Evolutionary conservation across 2,113 vertebrate genomes (phyloP).

Genomic region (Mirza zaza): DNA sequence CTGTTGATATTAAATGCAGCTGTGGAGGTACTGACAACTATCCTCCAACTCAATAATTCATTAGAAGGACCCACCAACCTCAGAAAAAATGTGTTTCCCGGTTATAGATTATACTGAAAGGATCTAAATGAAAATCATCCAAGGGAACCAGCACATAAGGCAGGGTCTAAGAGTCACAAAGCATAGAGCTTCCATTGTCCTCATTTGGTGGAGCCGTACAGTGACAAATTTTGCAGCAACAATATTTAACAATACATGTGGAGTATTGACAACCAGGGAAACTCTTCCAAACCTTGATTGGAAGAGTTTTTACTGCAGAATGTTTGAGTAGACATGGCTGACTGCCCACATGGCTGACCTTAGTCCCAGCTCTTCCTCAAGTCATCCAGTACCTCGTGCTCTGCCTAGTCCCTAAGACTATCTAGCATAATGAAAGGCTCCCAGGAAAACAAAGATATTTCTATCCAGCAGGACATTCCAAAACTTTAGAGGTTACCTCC

Average conservation of each 20-base stretch:
- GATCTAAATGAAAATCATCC: background rate
- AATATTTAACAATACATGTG: background rate
- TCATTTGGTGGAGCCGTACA: no score
- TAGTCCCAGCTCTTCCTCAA: background rate
- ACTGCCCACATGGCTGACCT: background rate
- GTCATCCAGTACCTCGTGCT: no score
- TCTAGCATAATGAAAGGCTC: background rate
- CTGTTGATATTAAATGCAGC: background rate
- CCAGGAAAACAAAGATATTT: background rate
- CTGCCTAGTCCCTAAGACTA: no score
- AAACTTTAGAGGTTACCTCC: background rate
- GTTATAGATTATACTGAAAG: background rate
- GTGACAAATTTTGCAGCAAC: background rate
- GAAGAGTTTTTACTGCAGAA: background rate
- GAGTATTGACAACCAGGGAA: background rate
- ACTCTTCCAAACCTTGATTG: background rate
- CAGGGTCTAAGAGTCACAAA: background rate
- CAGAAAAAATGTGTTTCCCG: background rate
- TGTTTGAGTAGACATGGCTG: background rate
- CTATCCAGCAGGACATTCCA: background rate
- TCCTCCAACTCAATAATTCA: background rate
- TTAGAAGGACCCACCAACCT: background rate
- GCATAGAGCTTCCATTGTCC: background rate
- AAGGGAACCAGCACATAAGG: background rate
- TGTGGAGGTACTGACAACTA: no score